Evolutionary conservation across 1,140 invertebrate species (phyloP).

Genomic region (Drosophila ohnishii): DNA sequence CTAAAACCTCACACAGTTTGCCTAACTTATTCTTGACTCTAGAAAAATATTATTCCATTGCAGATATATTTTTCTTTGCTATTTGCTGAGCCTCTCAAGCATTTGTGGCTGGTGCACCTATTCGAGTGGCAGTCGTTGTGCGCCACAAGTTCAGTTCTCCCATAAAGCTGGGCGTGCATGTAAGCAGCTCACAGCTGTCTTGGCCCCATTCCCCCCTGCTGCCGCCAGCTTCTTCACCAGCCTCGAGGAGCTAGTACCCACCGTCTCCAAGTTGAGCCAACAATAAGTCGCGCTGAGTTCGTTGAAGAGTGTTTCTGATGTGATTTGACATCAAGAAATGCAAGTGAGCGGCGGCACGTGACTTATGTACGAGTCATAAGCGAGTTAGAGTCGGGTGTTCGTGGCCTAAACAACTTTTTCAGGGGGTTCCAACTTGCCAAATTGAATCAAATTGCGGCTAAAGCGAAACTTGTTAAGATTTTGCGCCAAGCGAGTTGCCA

Average conservation of each 20-base stretch:
- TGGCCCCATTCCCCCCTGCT: background rate
- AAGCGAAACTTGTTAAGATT: conserved; percentile 74
- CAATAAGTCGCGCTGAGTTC: conserved; percentile 31
- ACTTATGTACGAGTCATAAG: conserved; percentile 68
- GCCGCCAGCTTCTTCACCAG: background rate
- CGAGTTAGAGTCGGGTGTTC: conserved; percentile 56
- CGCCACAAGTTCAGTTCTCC: conserved; percentile 24
- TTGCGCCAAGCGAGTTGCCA: conserved; percentile 46
- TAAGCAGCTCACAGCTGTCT: conserved; percentile 18
- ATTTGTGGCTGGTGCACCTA: conserved; percentile 11
- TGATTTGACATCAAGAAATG: conserved; percentile 62
- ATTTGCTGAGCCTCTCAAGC: background rate
- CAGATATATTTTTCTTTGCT: background rate
- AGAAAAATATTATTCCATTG: background rate
- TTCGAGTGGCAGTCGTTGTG: conserved; percentile 22
- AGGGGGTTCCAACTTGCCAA: conserved; percentile 45
- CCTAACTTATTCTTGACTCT: background rate
- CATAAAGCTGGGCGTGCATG: conserved; percentile 58
- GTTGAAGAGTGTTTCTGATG: conserved; percentile 60
- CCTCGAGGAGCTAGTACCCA: background rate
- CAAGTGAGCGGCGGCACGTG: conserved; percentile 59
- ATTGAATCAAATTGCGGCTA: conserved; percentile 77
- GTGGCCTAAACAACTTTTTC: conserved; percentile 63
- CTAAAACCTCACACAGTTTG: background rate
- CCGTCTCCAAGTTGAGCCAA: conserved; percentile 8